A percentile compares a stretch with the other conserved stretches of the same genome.
These are phyloP conservation scores for Neodiprion virginianus DNA, from an alignment of 1,140 invertebrate species.

Conservation along the genomic window DNA sequence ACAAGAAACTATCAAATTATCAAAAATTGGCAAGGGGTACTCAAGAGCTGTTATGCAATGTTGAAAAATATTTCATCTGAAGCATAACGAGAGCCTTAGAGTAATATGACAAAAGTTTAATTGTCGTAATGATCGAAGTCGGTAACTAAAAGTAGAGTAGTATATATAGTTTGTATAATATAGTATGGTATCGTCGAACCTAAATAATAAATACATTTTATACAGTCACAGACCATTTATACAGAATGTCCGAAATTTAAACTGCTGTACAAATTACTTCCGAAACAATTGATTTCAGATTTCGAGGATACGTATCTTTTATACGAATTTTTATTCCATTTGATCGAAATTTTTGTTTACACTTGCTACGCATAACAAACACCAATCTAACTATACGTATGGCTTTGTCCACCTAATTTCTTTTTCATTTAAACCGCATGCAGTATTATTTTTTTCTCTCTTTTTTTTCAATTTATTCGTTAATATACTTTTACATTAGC, in stretches of 20 bases:
- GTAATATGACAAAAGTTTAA: slow-evolving; percentile 40
- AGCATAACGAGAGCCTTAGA: slow-evolving; percentile 31
- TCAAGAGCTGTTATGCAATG: slow-evolving; percentile 31
- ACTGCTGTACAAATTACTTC: neutral
- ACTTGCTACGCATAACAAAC: slow-evolving; percentile 11
- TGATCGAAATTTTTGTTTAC: slow-evolving; percentile 15
- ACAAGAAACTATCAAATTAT: neutral
- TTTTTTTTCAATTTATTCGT: too few relatives aligned
- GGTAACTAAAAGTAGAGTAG: slow-evolving; percentile 55
- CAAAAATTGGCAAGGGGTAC: slow-evolving; percentile 48
- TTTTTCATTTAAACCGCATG: neutral
- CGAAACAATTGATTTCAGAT: slow-evolving; percentile 9
- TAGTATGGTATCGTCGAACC: slow-evolving; percentile 56
- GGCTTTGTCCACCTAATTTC: neutral
- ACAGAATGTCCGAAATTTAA: slow-evolving; percentile 52
- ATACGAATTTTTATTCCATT: slow-evolving; percentile 22
- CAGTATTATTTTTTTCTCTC: neutral
- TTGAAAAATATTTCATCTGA: slow-evolving; percentile 25
- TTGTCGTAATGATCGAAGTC: slow-evolving; percentile 48
- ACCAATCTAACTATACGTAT: neutral
- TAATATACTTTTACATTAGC: too few relatives aligned
- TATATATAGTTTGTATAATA: slow-evolving; percentile 52
- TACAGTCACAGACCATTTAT: slow-evolving; percentile 58
- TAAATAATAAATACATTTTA: slow-evolving; percentile 64
- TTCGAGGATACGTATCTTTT: slow-evolving; percentile 9